phyloP scores from a whole-genome alignment of 2,888 invertebrate genomes.

The Heliconius hortense region DNA sequence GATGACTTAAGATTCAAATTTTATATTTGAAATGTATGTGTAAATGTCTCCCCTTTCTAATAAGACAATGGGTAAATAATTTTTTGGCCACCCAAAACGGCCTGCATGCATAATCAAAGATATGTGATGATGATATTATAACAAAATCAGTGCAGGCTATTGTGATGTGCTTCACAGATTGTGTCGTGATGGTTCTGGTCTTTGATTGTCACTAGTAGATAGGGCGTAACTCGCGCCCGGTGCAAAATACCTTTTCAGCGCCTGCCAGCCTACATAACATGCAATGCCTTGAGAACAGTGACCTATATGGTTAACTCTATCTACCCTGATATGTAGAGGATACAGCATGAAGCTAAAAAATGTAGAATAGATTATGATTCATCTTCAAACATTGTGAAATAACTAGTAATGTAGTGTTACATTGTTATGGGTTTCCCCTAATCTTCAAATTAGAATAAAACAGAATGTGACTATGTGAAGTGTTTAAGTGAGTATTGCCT shows the following conservation, averaged over 20 bases:
- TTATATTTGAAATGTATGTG: not conserved
- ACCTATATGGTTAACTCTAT: not conserved
- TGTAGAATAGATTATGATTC: not conserved
- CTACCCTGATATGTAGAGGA: not conserved
- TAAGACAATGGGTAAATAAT: not conserved
- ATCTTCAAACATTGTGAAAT: not conserved
- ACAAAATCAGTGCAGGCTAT: not conserved
- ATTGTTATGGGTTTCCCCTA: conserved; percentile 1
- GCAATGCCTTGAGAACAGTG: not conserved
- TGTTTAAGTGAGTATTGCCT: not conserved
- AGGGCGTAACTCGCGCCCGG: too few relatives aligned
- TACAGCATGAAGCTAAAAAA: not conserved
- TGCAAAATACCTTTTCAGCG: too few relatives aligned
- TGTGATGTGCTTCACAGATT: not conserved
- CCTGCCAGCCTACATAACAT: not conserved
- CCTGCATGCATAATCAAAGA: not conserved
- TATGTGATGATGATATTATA: not conserved
- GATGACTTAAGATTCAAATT: too few relatives aligned
- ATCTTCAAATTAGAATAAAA: not conserved
- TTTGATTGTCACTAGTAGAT: not conserved
- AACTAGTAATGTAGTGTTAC: not conserved
- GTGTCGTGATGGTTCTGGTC: not conserved
- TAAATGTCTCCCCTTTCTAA: not conserved
- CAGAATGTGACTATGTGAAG: not conserved
- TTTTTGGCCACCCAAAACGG: not conserved